Conservation (phyloP, 2,113 vertebrate genomes). For the Stictonetta naevosa region DNA sequence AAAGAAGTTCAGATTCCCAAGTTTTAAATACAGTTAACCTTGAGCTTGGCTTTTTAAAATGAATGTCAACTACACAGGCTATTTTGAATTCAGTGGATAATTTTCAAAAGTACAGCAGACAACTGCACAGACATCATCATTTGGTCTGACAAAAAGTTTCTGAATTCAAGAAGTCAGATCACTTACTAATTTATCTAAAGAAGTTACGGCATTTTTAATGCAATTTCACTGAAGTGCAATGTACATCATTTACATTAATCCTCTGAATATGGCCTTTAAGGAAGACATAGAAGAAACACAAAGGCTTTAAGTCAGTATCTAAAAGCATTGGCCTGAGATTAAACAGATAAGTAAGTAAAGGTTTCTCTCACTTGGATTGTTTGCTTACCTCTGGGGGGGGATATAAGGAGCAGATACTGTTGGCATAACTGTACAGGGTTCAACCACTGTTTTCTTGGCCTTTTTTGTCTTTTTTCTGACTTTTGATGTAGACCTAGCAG, state of each 20-base stretch:
- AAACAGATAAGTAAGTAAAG: not conserved
- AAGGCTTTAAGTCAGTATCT: not conserved
- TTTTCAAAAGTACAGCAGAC: not conserved
- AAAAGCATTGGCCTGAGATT: not conserved
- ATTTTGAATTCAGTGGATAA: not conserved
- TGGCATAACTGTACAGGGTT: slow-evolving; percentile 82
- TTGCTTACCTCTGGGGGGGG: slow-evolving; percentile 89
- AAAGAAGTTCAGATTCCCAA: not conserved
- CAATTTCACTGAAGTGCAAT: not conserved
- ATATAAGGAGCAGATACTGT: slow-evolving; percentile 86
- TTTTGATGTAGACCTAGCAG: slow-evolving; percentile 82
- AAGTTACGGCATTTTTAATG: not conserved
- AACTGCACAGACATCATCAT: not conserved
- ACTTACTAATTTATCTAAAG: not conserved
- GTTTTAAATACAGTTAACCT: not conserved
- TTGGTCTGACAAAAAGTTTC: not conserved
- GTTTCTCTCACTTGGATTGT: not conserved
- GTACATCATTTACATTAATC: not conserved
- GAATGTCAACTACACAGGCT: not conserved
- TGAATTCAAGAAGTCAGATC: not conserved
- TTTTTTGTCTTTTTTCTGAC: slow-evolving; percentile 91
- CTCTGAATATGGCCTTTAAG: not conserved
- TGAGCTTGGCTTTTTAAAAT: not conserved
- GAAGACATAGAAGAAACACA: not conserved
- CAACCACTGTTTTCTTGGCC: slow-evolving; percentile 82